Base-by-base conservation (phyloP, 2,888 invertebrate genomes). In the Trichopria drosophilae region DNA sequence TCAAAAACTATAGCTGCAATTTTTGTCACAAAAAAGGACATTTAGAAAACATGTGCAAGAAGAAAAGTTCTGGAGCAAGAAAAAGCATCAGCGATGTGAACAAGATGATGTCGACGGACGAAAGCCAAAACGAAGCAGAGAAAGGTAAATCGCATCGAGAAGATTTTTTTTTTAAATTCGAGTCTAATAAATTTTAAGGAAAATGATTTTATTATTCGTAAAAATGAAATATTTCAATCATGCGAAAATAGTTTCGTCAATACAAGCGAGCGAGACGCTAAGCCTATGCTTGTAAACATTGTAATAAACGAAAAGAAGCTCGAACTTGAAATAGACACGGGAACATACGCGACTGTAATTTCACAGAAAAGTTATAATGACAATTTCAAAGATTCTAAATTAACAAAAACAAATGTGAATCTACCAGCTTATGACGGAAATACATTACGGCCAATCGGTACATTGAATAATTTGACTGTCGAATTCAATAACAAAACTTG, bases 281-380 rank as follows among this genome's bases (percentile, higher is more conserved):
- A 50, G 2, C 46, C 53, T 4, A 53, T 56, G 51, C 36, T 23
- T 36, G 24, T 49, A n/a, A 9, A 23, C 2, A 36, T 53, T 24
- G 32, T 2, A 6, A 34, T 54, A 7, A 45, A 54, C 19, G 31
- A 37, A 3, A 19, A 18, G 2, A 36, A 36, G 18, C 31, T 53
- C 9, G n/a, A 28, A 12, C 43, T 46, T 39, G 43, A 56, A 34
- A 26, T 40, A 4, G 29, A 35, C 36, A 34, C 51, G 9, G 36
- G 40, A 6, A 49, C 59, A 12, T 54, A 39, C 36, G 43, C 36
- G 18, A 52, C 49, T 2, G 50, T 53, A 13, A 47, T 51, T 10
- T 54, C 53, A 4, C 49, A 56, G 29, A 20, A 28, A 20, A 28
- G 31, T 6, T 24, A 29, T 2, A 41, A 49, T 7, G 34, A 49